Conservation (phyloP, 37 sponge, comb jelly and placozoan genomes). For the Spongilla lacustris region DNA sequence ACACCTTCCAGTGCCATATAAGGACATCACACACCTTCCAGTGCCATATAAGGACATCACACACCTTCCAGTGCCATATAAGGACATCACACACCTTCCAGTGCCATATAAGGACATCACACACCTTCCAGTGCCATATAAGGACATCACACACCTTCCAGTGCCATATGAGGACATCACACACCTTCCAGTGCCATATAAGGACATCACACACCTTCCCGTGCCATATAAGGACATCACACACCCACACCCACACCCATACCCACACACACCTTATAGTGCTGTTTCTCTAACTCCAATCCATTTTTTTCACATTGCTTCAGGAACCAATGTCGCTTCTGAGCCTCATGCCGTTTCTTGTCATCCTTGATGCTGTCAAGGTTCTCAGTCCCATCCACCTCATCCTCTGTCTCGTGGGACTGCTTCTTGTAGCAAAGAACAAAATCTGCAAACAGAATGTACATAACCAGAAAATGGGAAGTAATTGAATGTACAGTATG, state of each 20-base stretch:
- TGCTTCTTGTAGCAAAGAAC: conserved; percentile 49
- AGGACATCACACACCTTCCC: too few relatives aligned
- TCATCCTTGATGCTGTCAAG: conserved; percentile 19
- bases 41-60: too few relatives aligned
- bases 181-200: too few relatives aligned
- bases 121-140: too few relatives aligned
- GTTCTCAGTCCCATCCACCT: conserved; percentile 18
- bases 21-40: background rate
- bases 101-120: too few relatives aligned
- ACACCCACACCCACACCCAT: too few relatives aligned
- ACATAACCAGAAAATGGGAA: background rate
- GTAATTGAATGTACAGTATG: background rate
- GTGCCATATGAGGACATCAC: too few relatives aligned
- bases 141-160: too few relatives aligned
- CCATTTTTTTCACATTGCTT: conserved; percentile 43
- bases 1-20: too few relatives aligned
- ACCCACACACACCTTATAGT: conserved; percentile 46
- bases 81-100: too few relatives aligned
- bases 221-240: too few relatives aligned
- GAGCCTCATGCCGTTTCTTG: conserved; percentile 41
- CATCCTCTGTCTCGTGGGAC: background rate
- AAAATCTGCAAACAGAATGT: conserved; percentile 51
- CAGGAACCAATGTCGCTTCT: conserved; percentile 67
- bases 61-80: too few relatives aligned
- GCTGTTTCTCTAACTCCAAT: conserved; percentile 74